Evolutionary conservation across 2,797 vertebrate species (phyloP).

Genomic region (Kryptolebias ocellatus): DNA sequence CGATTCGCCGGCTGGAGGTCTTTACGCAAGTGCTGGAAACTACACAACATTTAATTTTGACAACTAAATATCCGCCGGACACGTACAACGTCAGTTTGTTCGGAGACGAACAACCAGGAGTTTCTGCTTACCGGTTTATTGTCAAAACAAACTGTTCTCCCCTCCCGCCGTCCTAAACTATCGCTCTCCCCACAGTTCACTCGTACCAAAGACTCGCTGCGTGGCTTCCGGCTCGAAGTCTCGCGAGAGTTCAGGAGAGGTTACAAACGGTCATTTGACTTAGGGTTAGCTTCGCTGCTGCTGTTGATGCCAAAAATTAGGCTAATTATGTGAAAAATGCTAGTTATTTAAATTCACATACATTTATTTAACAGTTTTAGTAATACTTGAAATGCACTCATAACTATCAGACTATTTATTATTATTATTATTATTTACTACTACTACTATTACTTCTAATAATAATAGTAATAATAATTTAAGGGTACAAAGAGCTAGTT

Average conservation of each 20-base stretch:
- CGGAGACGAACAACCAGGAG: conserved; percentile 1
- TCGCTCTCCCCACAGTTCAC: conserved; percentile 56
- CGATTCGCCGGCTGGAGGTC: conserved; percentile 67
- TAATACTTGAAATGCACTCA: no score
- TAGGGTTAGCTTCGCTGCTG: neutral
- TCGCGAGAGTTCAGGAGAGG: conserved; percentile 76
- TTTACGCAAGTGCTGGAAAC: conserved; percentile 53
- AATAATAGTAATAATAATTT: no score
- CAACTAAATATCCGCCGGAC: conserved; percentile 23
- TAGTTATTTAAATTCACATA: no score
- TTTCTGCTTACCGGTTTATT: conserved; percentile 10
- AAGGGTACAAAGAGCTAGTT: no score
- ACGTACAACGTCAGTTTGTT: conserved; percentile 7
- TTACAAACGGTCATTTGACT: conserved; percentile 35
- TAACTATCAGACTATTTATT: no score
- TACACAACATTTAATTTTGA: conserved; percentile 74
- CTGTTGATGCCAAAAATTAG: no score
- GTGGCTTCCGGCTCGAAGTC: conserved; percentile 79
- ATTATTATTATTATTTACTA: no score
- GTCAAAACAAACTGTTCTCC: conserved; percentile 38
- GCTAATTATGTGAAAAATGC: no score
- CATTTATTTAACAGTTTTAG: no score
- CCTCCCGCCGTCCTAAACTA: conserved; percentile 45
- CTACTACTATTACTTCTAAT: no score
- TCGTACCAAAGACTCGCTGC: conserved; percentile 56